Evolutionary conservation across 2,888 invertebrate genomes (phyloP).

Genomic region (Germaria angustata): DNA sequence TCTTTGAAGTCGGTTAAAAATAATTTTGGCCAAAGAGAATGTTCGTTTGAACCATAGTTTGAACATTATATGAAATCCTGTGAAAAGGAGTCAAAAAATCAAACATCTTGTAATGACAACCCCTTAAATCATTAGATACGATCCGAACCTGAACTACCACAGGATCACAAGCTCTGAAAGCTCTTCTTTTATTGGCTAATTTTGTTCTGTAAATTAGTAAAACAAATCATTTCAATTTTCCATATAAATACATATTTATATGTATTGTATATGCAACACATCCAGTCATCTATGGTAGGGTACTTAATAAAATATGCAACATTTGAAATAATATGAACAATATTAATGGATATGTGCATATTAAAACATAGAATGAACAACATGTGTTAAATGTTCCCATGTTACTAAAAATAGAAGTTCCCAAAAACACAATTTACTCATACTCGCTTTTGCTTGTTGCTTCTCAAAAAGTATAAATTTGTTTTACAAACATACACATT

Average conservation of each 20-base stretch:
- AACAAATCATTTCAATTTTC: no score
- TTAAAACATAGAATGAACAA: constrained; percentile 47
- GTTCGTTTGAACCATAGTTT: no score
- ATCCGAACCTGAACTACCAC: no score
- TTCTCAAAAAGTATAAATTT: constrained; percentile 12
- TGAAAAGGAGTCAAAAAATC: no score
- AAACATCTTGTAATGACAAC: no score
- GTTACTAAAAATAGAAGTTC: constrained; percentile 68
- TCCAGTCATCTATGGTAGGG: not conserved
- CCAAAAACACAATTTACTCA: constrained; percentile 46
- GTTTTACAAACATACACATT: constrained; percentile 18
- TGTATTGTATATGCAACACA: not conserved
- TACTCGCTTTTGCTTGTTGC: constrained; percentile 3
- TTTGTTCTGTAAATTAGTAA: no score
- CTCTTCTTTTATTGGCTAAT: no score
- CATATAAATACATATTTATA: not conserved
- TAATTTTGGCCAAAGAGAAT: no score
- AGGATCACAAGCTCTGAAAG: no score
- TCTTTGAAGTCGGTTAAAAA: no score
- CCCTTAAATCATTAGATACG: no score
- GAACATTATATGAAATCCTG: no score
- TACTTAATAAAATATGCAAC: constrained; percentile 14
- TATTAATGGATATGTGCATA: constrained; percentile 36
- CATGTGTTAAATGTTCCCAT: constrained; percentile 70
- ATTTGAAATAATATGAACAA: constrained; percentile 33